These are phyloP conservation scores for Rhadina sibilatrix DNA, from an alignment of 2,113 vertebrate genomes.

Conservation along the genomic window DNA sequence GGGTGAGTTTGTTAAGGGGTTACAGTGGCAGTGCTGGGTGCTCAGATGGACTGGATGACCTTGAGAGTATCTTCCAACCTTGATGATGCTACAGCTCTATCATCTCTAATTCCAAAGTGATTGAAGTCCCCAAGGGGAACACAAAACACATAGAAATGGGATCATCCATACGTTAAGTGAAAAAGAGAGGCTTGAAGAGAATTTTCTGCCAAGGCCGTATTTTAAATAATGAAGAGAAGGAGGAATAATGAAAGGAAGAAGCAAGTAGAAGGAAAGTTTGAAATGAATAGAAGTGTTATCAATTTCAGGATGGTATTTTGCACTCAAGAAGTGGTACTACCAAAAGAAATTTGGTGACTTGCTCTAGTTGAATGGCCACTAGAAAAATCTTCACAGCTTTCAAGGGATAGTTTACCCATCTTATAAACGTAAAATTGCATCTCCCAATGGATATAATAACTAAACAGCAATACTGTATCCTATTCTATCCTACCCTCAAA, in stretches of 20 bases:
- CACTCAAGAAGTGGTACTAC: background rate
- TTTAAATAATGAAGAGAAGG: background rate
- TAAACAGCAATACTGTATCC: background rate
- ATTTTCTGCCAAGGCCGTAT: background rate
- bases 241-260: background rate
- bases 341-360: background rate
- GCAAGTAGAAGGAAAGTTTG: background rate
- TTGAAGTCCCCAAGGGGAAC: background rate
- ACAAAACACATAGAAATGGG: background rate
- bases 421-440: background rate
- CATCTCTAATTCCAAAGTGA: background rate
- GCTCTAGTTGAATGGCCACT: background rate
- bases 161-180: background rate
- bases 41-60: accelerated
- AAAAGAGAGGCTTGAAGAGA: background rate
- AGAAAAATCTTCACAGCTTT: background rate
- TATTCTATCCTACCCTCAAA: background rate
- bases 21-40: background rate
- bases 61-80: background rate
- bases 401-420: background rate
- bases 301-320: background rate
- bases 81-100: background rate
- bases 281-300: background rate
- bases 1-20: background rate
- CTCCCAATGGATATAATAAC: background rate